phyloP scores from a whole-genome alignment of 2,888 invertebrate genomes.

The Agrotis exclamationis region DNA sequence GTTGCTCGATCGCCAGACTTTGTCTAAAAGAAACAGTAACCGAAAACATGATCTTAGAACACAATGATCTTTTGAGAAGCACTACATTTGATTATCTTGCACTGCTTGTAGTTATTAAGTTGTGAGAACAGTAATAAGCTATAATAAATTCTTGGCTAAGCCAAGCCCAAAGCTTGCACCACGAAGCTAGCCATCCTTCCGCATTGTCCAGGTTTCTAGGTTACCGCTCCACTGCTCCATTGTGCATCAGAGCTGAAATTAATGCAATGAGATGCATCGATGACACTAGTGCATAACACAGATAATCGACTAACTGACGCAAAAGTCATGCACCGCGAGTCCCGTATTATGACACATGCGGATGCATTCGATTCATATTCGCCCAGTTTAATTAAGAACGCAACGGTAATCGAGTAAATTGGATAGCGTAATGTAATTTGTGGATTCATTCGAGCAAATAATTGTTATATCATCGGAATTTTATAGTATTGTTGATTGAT shows the following conservation, averaged over 20 bases:
- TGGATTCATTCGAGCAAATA: slow-evolving; percentile 47
- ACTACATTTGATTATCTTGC: not conserved
- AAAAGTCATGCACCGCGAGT: slow-evolving; percentile 51
- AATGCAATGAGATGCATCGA: slow-evolving; percentile 45
- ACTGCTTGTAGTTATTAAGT: not conserved
- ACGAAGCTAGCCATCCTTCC: slow-evolving; percentile 10
- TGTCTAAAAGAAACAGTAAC: not conserved
- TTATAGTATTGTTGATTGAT: slow-evolving; percentile 16
- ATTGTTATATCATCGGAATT: slow-evolving; percentile 44
- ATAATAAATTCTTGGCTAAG: slow-evolving; percentile 1
- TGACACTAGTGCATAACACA: slow-evolving; percentile 54
- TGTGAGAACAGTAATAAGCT: slow-evolving; percentile 1
- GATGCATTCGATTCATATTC: slow-evolving; percentile 58
- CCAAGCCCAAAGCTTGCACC: slow-evolving; percentile 7
- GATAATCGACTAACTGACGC: slow-evolving; percentile 53
- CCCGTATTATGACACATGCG: slow-evolving; percentile 68
- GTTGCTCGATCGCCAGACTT: not conserved
- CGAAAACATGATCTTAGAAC: not conserved
- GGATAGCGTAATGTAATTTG: slow-evolving; percentile 37
- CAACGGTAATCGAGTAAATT: slow-evolving; percentile 45
- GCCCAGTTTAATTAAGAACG: slow-evolving; percentile 44
- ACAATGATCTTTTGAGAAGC: too few species aligned
- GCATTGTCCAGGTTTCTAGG: slow-evolving; percentile 4
- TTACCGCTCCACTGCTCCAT: slow-evolving; percentile 19
- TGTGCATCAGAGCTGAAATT: slow-evolving; percentile 36